These are phyloP conservation scores for Lagenorhynchus albirostris DNA, from an alignment of 2,113 vertebrate genomes.

Conservation along the genomic window DNA sequence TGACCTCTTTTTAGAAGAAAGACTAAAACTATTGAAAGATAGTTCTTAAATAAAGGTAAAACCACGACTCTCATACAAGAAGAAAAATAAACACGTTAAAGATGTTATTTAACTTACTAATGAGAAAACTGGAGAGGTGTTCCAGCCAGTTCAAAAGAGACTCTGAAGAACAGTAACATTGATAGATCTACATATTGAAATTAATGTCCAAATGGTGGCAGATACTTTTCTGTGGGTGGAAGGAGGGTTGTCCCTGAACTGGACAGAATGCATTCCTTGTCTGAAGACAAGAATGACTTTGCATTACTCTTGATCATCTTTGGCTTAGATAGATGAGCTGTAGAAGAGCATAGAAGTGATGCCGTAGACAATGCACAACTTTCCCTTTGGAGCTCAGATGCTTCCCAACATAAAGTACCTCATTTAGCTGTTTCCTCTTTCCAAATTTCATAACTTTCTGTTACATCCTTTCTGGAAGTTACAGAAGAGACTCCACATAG, in stretches of 20 bases:
- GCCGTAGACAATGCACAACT: accelerated
- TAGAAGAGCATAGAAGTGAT: accelerated
- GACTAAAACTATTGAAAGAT: background rate
- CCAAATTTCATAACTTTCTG: background rate
- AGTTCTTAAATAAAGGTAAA: background rate
- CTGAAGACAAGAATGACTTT: background rate
- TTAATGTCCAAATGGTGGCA: background rate
- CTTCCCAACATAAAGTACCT: background rate
- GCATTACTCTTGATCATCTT: accelerated
- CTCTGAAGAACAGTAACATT: background rate
- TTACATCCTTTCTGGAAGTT: background rate
- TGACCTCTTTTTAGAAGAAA: background rate
- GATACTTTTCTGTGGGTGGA: background rate
- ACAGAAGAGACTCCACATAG: background rate
- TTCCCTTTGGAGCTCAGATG: background rate
- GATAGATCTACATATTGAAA: background rate
- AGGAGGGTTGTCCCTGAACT: too few relatives aligned
- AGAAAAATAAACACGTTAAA: background rate
- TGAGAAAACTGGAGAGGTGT: background rate
- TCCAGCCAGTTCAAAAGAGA: background rate
- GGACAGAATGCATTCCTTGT: too few relatives aligned
- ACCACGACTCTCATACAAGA: background rate
- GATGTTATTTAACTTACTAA: background rate
- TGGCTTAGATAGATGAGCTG: background rate
- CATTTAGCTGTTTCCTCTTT: background rate